These are phyloP conservation scores for Diplosoma virens DNA, from an alignment of 23 tunicate species.

Conservation along the genomic window DNA sequence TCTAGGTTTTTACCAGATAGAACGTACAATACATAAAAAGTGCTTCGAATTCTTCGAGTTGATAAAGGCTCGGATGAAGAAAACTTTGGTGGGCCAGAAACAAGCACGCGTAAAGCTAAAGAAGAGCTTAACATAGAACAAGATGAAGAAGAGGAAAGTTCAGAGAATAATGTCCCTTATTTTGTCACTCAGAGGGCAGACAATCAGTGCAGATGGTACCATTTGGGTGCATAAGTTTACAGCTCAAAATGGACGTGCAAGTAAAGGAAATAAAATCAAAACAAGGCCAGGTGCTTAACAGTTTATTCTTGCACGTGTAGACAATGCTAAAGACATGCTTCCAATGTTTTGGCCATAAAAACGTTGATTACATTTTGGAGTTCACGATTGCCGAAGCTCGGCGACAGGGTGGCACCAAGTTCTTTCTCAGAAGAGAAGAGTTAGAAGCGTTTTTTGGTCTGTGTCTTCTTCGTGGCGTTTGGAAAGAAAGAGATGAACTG, in stretches of 20 bases:
- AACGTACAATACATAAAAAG: neutral
- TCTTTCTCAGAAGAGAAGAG: conserved; percentile 10
- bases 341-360: too few relatives aligned
- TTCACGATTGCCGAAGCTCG: conserved; percentile 6
- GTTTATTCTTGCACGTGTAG: conserved; percentile 9
- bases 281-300: conserved; percentile 16
- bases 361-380: neutral
- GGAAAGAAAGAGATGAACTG: conserved; percentile 16
- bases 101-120: neutral
- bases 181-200: conserved; percentile 10
- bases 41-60: neutral
- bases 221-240: conserved; percentile 7
- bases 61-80: neutral
- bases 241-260: conserved; percentile 8
- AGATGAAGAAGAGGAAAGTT: neutral
- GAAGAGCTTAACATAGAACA: neutral
- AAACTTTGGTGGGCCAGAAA: neutral
- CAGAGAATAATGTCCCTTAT: neutral
- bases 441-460: conserved; percentile 11
- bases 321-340: conserved; percentile 5
- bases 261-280: conserved; percentile 1
- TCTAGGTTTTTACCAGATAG: neutral
- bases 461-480: conserved; percentile 5
- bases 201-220: conserved; percentile 14
- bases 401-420: neutral